Percentiles rank a stretch among this genome's conserved stretches.
These are phyloP conservation scores for Mohoua ochrocephala DNA, from an alignment of 2,113 vertebrate species.

Conservation along the genomic window DNA sequence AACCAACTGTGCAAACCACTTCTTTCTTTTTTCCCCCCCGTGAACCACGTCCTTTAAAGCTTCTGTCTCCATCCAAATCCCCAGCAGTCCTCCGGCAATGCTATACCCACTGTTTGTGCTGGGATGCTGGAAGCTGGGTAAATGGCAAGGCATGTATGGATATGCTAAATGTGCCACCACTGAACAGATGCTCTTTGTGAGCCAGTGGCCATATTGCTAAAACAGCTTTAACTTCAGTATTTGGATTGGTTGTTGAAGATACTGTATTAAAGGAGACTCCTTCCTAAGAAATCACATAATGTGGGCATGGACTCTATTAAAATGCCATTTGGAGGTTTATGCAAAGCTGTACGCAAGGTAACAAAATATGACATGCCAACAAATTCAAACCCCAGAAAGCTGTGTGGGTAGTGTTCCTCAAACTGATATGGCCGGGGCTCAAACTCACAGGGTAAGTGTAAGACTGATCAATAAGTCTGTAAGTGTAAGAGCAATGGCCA, in stretches of 20 bases:
- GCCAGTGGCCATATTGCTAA: background rate
- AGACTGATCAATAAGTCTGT: background rate
- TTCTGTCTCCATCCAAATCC: background rate
- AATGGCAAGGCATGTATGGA: background rate
- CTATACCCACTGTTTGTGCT: background rate
- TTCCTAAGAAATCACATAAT: background rate
- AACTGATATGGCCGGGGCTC: background rate
- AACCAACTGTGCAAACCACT: background rate
- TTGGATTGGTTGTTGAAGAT: background rate
- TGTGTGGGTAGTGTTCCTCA: background rate
- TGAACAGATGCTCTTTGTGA: background rate
- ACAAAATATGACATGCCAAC: background rate
- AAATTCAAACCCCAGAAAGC: background rate
- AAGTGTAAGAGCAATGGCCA: background rate
- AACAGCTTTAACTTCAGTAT: background rate
- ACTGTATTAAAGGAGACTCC: accelerated
- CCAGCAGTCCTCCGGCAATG: accelerated
- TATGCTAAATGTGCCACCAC: background rate
- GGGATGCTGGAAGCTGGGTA: background rate
- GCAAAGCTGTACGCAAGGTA: background rate
- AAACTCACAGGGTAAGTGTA: background rate
- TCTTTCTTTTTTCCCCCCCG: background rate
- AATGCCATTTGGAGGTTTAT: background rate
- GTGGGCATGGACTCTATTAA: background rate
- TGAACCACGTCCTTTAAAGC: background rate